phyloP scores from a whole-genome alignment of 2,797 vertebrate genomes.

The Coendou prehensilis region DNA sequence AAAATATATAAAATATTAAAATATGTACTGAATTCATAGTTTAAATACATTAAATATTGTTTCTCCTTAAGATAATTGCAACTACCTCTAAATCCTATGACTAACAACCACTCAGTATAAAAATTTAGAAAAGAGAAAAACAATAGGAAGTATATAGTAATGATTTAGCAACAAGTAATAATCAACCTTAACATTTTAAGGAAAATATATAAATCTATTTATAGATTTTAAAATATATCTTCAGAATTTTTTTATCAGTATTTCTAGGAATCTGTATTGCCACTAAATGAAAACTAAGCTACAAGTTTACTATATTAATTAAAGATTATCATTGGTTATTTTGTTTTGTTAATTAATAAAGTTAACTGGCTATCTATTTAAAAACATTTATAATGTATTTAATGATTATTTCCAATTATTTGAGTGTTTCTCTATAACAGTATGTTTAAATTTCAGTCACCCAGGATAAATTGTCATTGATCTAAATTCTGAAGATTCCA shows the following conservation, averaged over 20 bases:
- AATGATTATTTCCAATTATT: neutral
- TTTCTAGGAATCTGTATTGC: neutral
- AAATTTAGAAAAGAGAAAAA: neutral
- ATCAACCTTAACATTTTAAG: neutral
- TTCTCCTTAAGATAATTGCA: neutral
- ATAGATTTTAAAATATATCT: neutral
- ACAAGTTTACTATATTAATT: conserved; percentile 29
- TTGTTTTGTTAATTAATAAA: neutral
- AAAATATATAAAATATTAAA: neutral
- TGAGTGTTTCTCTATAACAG: neutral
- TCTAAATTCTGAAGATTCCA: conserved; percentile 24
- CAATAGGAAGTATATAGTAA: neutral
- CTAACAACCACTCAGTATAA: neutral
- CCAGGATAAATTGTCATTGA: neutral
- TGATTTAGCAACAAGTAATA: neutral
- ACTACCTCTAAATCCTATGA: neutral
- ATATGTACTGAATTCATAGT: neutral
- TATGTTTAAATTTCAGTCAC: neutral
- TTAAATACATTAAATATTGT: neutral
- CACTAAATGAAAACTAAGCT: neutral
- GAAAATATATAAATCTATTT: neutral
- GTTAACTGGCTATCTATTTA: neutral
- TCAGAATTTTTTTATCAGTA: neutral
- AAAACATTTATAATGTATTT: neutral
- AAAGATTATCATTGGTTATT: neutral